Evolutionary conservation across 2,113 vertebrate species (phyloP).

Genomic region (Lophotis ruficrista): DNA sequence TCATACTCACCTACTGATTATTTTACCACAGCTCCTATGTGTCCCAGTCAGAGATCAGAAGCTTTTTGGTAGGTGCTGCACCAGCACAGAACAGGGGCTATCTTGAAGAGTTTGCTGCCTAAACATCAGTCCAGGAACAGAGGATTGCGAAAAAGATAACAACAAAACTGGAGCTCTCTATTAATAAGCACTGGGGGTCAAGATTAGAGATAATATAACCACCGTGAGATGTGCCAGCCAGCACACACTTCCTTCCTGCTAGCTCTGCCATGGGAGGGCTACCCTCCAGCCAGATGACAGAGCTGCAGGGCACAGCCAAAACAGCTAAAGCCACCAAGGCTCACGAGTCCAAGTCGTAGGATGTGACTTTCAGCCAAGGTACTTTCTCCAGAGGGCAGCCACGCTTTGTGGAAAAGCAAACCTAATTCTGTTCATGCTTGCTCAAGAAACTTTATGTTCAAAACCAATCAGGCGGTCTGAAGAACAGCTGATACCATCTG

Average conservation of each 20-base stretch:
- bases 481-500: not conserved
- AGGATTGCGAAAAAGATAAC: not conserved
- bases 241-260: not conserved
- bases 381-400: not conserved
- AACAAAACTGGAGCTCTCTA: not conserved
- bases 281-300: not conserved
- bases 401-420: not conserved
- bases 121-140: not conserved
- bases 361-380: not conserved
- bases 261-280: not conserved
- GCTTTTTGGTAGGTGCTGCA: not conserved
- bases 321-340: not conserved
- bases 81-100: not conserved
- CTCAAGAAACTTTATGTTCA: not conserved
- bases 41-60: not conserved
- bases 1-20: not conserved
- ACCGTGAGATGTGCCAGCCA: not conserved
- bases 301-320: not conserved
- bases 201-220: not conserved
- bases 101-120: not conserved
- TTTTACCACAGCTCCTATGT: not conserved
- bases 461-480: fast-evolving
- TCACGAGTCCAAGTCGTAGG: not conserved
- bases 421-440: not conserved
- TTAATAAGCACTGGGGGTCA: not conserved